These are phyloP conservation scores for Dendrocincla tyrannina DNA, from an alignment of 2,797 vertebrate genomes.

Conservation along the genomic window DNA sequence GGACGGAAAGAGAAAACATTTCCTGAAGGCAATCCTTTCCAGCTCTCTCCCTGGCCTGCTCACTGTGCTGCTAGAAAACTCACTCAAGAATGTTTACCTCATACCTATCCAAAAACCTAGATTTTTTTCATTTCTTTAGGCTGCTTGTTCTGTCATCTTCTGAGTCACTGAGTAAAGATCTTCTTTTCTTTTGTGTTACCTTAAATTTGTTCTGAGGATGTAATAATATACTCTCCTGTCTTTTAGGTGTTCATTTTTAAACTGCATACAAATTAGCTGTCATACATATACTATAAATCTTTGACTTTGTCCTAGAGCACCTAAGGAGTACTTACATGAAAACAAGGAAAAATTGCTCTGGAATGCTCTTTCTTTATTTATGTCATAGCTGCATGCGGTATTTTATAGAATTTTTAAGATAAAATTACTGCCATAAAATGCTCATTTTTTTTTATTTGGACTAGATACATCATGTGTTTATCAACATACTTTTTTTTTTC, in stretches of 20 bases:
- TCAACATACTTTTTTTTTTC: not conserved
- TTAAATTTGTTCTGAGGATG: not conserved
- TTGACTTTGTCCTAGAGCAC: not conserved
- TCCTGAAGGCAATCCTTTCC: not conserved
- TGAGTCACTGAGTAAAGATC: not conserved
- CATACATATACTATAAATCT: not conserved
- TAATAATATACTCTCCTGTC: not conserved
- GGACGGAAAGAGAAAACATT: not conserved
- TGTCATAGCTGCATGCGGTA: not conserved
- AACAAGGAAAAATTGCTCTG: not conserved
- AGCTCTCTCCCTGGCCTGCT: not conserved
- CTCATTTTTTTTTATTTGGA: not conserved
- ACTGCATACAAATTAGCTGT: slow-evolving; percentile 15
- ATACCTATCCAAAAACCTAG: not conserved
- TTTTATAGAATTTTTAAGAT: not conserved
- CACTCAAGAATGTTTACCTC: not conserved
- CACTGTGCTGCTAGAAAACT: not conserved
- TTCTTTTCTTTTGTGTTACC: not conserved
- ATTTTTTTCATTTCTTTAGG: not conserved
- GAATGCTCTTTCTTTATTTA: not conserved
- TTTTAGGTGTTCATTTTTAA: not conserved
- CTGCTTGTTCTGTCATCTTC: not conserved
- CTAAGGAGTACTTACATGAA: not conserved
- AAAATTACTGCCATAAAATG: not conserved
- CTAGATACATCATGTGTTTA: not conserved